Evolutionary conservation across 2,113 vertebrate genomes (phyloP), one percentile per base, ranked within the genome.

Genomic region (Ia io): DNA sequence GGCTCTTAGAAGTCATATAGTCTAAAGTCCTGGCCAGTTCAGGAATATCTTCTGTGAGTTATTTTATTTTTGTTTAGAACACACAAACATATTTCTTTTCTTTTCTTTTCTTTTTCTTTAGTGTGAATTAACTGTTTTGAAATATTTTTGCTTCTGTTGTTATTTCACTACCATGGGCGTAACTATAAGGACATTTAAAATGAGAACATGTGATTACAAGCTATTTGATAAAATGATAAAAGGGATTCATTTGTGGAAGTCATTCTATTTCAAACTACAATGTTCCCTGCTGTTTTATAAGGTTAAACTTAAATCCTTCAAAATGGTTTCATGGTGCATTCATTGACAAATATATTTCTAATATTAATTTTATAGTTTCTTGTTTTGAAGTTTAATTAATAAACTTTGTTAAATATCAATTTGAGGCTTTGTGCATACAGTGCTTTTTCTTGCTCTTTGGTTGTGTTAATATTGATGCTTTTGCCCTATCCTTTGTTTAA

Each of bases 301-400:
- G 42, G 17, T 47, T 79, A 65, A 71, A 20, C 5, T 84, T 25
- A 49, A 35, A 35, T 37, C 14, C 4, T 18, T 83, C 70, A 49
- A 12, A 22, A 6, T 79, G 5, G 82, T 70, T 88, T 95, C 13
- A 42, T 44, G 51, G 42, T 35, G 11, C 17, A 71, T 89, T 56
- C 9, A 51, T 5, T 35, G 70, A 61, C 59, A 61, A 90, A 79
- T 76, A 28, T 67, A n/a, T 90, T 88, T 90, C 69, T 80, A 88
- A 88, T 44, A 82, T 61, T 78, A 65, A 82, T 65, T 95, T 95
- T 92, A 32, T 83, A 63, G 93, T 78, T 91, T 84, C 71, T 94
- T 78, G 6, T 56, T 95, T 93, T 73, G 20, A 93, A 76, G 28
- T 93, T 93, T 51, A 85, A 65, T 53, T 56, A 90, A 83, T 84